These are phyloP conservation scores for Cephalopterus ornatus DNA, from an alignment of 2,113 vertebrate genomes.

Conservation along the genomic window DNA sequence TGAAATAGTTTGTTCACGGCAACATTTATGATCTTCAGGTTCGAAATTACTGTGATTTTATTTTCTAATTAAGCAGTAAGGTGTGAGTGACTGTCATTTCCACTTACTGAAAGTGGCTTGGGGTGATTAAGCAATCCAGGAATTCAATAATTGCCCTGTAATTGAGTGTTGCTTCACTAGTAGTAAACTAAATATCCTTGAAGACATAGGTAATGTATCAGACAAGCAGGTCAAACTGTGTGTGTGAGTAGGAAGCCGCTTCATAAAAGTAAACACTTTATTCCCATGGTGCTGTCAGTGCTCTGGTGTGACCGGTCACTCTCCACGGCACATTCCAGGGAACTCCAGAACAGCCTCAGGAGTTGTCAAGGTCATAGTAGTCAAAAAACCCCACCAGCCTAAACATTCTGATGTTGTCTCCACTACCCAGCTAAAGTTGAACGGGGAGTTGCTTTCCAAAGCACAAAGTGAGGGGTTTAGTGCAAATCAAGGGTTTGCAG, in stretches of 20 bases:
- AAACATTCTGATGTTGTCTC: neutral
- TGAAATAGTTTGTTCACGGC: neutral
- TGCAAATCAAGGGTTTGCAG: neutral
- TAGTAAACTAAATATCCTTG: neutral
- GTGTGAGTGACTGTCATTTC: neutral
- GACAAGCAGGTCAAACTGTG: neutral
- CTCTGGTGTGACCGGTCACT: neutral
- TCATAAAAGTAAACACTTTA: neutral
- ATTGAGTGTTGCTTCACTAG: neutral
- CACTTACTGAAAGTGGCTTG: neutral
- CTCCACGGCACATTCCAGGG: accelerated
- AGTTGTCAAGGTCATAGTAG: too few relatives aligned
- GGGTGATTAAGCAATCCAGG: neutral
- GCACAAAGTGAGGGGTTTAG: neutral
- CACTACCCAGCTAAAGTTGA: neutral
- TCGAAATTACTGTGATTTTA: neutral
- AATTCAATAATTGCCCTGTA: neutral
- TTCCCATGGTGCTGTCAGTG: neutral
- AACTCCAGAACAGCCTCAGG: neutral
- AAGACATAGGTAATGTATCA: neutral
- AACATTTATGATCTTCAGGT: neutral
- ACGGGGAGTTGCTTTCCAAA: neutral
- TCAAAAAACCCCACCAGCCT: neutral
- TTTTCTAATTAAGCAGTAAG: neutral
- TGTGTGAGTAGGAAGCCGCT: neutral